Conservation (phyloP, 2,888 invertebrate species). For the Muschampia plurimacula region DNA sequence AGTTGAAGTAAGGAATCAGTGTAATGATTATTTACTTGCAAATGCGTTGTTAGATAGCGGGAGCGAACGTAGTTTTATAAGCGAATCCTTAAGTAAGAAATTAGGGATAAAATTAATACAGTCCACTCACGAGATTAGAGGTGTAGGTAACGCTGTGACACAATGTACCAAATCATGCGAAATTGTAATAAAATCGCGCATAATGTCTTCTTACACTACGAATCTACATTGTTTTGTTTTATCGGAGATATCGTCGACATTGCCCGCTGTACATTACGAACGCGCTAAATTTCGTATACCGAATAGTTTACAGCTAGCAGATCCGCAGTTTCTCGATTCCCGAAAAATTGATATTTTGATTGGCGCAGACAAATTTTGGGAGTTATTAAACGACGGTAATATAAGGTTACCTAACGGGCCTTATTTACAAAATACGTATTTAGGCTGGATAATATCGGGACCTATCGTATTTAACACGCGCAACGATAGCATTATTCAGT, state of each 20-base stretch:
- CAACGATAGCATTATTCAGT: slow-evolving; percentile 24
- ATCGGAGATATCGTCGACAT: neutral
- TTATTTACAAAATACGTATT: slow-evolving; percentile 43
- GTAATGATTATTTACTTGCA: slow-evolving; percentile 3
- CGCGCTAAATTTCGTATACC: neutral
- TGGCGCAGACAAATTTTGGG: slow-evolving; percentile 46
- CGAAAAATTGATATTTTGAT: slow-evolving; percentile 30
- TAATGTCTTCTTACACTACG: neutral
- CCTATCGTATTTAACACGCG: neutral
- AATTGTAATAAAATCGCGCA: slow-evolving; percentile 39
- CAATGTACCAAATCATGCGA: slow-evolving; percentile 43
- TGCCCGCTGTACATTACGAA: neutral
- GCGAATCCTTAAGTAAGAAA: neutral
- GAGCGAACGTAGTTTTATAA: slow-evolving; percentile 12
- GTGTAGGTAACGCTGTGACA: slow-evolving; percentile 43
- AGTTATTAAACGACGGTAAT: slow-evolving; percentile 39
- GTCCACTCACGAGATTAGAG: slow-evolving; percentile 46
- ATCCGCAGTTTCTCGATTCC: neutral
- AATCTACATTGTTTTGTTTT: neutral
- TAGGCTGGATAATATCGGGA: slow-evolving; percentile 49
- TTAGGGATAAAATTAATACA: slow-evolving; percentile 40
- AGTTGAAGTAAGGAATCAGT: neutral
- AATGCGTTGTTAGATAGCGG: slow-evolving; percentile 7
- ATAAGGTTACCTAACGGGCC: slow-evolving; percentile 44
- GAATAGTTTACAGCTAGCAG: neutral